These are phyloP conservation scores for Drosophila sulfurigaster DNA, from an alignment of 1,140 invertebrate species.

Conservation along the genomic window DNA sequence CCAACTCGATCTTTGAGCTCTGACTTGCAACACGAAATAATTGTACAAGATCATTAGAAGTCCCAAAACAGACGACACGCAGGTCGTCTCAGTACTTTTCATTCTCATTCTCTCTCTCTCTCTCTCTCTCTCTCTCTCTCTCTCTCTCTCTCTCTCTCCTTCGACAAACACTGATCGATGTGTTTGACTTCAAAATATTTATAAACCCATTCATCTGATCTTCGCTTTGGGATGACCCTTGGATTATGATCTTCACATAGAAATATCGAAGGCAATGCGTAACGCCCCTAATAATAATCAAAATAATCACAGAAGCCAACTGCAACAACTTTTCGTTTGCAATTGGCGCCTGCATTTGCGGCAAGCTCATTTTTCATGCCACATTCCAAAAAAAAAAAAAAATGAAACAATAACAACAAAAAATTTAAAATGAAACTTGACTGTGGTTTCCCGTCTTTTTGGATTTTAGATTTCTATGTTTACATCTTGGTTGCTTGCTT, in stretches of 20 bases:
- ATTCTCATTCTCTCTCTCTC: neutral
- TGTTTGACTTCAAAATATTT: conserved; percentile 76
- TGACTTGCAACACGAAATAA: conserved; percentile 54
- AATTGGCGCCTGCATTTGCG: conserved; percentile 79
- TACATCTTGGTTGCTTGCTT: conserved; percentile 51
- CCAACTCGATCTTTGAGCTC: conserved; percentile 6
- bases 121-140: neutral
- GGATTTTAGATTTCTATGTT: conserved; percentile 27
- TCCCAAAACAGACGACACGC: conserved; percentile 5
- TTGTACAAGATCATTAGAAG: conserved; percentile 79
- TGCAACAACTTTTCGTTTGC: conserved; percentile 43
- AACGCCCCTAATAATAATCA: conserved; percentile 28
- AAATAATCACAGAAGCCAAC: conserved; percentile 49
- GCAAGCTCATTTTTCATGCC: conserved; percentile 64
- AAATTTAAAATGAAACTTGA: neutral
- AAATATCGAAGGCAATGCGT: conserved; percentile 15
- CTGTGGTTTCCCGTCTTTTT: conserved; percentile 23
- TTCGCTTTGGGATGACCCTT: conserved; percentile 21
- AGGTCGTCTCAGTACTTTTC: neutral
- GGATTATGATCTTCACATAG: conserved; percentile 28
- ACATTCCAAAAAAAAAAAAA: conserved; percentile 16
- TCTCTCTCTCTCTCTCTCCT: neutral
- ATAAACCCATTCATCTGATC: conserved; percentile 74
- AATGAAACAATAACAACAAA: neutral
- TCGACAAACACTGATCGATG: conserved; percentile 59